These are phyloP conservation scores for Odontomyia ornata DNA, from an alignment of 2,888 invertebrate genomes.

Conservation along the genomic window DNA sequence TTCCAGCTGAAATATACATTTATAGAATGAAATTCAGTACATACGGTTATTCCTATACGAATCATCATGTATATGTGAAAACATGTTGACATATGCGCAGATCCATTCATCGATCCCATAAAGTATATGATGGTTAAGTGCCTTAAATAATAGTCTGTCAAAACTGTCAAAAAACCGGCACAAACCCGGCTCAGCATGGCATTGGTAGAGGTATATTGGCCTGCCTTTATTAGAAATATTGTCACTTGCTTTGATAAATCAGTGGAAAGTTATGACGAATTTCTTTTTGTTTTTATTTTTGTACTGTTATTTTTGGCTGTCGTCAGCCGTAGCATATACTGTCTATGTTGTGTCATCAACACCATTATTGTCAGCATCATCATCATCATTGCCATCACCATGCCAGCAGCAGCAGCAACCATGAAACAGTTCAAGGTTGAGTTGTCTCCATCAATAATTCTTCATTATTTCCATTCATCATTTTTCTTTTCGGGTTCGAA, in stretches of 20 bases:
- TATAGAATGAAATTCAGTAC: neutral
- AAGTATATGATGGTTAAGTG: constrained; percentile 39
- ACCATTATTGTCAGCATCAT: constrained; percentile 17
- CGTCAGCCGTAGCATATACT: neutral
- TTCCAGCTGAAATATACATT: neutral
- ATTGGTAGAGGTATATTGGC: too few species aligned
- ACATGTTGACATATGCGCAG: constrained; percentile 29
- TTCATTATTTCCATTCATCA: constrained; percentile 14
- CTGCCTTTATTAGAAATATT: constrained; percentile 48
- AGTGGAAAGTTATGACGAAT: constrained; percentile 23
- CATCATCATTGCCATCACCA: too few species aligned
- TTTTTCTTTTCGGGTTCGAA: constrained; percentile 12
- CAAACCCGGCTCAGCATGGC: constrained; percentile 48
- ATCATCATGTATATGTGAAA: neutral
- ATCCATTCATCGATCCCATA: constrained; percentile 41
- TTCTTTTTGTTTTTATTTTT: neutral
- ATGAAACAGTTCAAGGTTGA: constrained; percentile 42
- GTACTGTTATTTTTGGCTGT: neutral
- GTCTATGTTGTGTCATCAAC: constrained; percentile 14
- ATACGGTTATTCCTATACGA: neutral
- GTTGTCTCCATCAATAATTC: constrained; percentile 40
- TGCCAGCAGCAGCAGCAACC: too few species aligned
- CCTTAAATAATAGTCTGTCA: constrained; percentile 66
- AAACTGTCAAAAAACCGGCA: constrained; percentile 65
- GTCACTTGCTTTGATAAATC: constrained; percentile 28